These are phyloP conservation scores for Oryzias woworae DNA, from an alignment of 2,113 vertebrate species.

Conservation along the genomic window DNA sequence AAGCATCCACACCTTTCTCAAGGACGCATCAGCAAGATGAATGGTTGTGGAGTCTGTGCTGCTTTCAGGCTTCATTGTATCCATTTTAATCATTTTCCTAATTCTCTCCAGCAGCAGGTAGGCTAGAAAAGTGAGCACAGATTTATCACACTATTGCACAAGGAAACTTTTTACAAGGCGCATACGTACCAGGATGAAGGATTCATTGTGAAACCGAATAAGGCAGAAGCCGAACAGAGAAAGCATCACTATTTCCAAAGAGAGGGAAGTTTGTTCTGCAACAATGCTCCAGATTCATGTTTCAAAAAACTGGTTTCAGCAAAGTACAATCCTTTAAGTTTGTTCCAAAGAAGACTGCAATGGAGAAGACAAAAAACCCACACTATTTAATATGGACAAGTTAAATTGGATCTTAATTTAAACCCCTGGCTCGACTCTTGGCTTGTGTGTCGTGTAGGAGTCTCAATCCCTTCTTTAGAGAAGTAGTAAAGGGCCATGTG, in stretches of 20 bases:
- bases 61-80: neutral
- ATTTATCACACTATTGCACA: constrained; percentile 8
- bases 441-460: too few species aligned
- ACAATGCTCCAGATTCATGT: too few species aligned
- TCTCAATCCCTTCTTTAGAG: too few species aligned
- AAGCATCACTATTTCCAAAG: neutral
- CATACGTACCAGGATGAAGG: neutral
- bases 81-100: neutral
- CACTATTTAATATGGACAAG: too few species aligned
- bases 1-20: neutral
- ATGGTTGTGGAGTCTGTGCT: neutral
- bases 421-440: too few species aligned
- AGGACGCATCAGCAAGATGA: neutral
- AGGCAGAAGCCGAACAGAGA: constrained; percentile 5
- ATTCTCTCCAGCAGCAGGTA: neutral
- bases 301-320: too few species aligned
- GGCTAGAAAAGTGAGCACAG: neutral
- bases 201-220: neutral
- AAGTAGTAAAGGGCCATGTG: too few species aligned
- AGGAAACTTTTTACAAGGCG: constrained; percentile 2
- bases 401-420: too few species aligned
- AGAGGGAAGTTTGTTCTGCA: too few species aligned
- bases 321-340: too few species aligned
- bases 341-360: too few species aligned
- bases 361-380: too few species aligned